A percentile compares a stretch with the other conserved stretches of the same genome.
Evolutionary conservation across 2,888 invertebrate species (phyloP).

Genomic region (Drosophila setosimentum): DNA sequence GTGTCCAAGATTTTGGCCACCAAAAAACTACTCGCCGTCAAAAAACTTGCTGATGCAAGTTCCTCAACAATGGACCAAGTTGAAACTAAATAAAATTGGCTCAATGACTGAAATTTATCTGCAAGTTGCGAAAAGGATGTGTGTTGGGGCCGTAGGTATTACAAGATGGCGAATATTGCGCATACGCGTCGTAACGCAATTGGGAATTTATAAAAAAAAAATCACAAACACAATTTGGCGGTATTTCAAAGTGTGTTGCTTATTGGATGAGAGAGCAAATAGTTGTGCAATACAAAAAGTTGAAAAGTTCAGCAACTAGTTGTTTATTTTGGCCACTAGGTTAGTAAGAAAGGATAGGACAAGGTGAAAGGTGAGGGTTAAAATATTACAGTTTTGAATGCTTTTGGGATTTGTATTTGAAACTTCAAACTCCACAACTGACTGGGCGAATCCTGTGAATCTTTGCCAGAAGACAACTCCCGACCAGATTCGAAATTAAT

Average conservation of each 20-base stretch:
- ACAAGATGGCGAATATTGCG: conserved; percentile 22
- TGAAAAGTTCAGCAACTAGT: neutral
- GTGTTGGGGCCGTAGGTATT: neutral
- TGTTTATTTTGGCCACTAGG: neutral
- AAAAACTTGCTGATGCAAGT: conserved; percentile 18
- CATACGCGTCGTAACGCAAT: conserved; percentile 45
- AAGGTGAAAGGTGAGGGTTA: neutral
- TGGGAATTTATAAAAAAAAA: neutral
- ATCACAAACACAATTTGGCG: neutral
- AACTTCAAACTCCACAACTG: neutral
- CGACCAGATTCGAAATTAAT: neutral
- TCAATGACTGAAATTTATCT: conserved; percentile 53
- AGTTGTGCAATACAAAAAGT: conserved; percentile 1
- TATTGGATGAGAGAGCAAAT: neutral
- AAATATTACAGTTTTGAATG: neutral
- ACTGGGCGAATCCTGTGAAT: neutral
- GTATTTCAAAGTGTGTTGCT: neutral
- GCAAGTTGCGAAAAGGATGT: conserved; percentile 11
- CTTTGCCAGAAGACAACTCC: neutral
- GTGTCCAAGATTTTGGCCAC: conserved; percentile 27
- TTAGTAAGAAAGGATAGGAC: neutral
- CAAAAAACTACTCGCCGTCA: neutral
- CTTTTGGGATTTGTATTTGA: neutral
- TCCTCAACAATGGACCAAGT: conserved; percentile 18
- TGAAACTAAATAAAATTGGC: conserved; percentile 48